Evolutionary conservation across 2,113 vertebrate species (phyloP), one percentile per base, ranked within the genome.

Genomic region (Mustela lutreola): DNA sequence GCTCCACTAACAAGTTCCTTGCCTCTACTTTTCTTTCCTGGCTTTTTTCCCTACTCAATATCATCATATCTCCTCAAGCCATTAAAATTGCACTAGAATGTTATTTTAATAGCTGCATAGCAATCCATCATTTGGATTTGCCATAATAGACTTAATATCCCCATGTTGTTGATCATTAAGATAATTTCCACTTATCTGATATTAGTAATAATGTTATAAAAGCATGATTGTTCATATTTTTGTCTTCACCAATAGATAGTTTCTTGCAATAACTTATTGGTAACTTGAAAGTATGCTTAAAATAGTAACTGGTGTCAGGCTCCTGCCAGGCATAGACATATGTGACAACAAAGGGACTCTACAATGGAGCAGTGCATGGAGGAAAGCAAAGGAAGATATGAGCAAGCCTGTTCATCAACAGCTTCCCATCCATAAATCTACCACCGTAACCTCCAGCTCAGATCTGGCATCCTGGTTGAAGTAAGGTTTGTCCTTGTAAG

Each of bases 111-210:
- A 94, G 16, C 22, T 84, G 33, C 12, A 12, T 78, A 62, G 71
- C 45, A 63, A 88, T 85, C 28, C 45, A 48, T 86, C 36, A 58
- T 75, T 73, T 60, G 42, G 2, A 24, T 65, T 62, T 39, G 24
- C 15, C 50, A 26, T 65, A 91, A 89, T 87, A 89, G 96, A 75
- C 97, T 91, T 94, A 97, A 87, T 21, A 97, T 96, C 58, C 4
- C 36, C 9, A 73, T 88, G 45, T 39, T 92, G n/a, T 84, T 95
- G 63, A 91, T 79, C 53, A 82, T 81, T 86, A 94, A 63, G 36
- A 45, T 96, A 84, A 88, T 95, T 90, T 94, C 45, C 28, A 91
- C 31, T 92, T 82, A 81, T 86, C 63, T 94, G 53, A 11, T 42
- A 70, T 81, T 85, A 62, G 80, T 50, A 94, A 79, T 83, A 48